phyloP scores from a whole-genome alignment of 2,888 invertebrate genomes.

The Idaea biselata region DNA sequence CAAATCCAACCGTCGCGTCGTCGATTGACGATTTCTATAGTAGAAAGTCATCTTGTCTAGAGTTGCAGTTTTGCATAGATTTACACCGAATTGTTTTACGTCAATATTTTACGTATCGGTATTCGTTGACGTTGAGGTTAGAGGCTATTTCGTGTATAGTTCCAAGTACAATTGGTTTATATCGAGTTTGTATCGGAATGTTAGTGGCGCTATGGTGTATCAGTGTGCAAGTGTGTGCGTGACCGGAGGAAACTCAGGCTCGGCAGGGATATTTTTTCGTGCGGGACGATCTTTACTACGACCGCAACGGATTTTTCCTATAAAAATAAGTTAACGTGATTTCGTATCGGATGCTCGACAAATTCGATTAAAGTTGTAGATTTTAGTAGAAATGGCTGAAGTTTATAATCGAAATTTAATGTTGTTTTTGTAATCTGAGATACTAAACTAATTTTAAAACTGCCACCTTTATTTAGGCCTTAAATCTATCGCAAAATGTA shows the following conservation, averaged over 20 bases:
- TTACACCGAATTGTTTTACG: conserved; percentile 18
- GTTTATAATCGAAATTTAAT: no score
- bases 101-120: conserved; percentile 10
- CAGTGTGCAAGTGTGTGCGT: conserved; percentile 48
- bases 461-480: no score
- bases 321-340: conserved; percentile 54
- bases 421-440: no score
- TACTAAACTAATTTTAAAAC: no score
- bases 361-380: no score
- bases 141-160: conserved; percentile 45
- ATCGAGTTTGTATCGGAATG: conserved; percentile 43
- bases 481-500: no score
- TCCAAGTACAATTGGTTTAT: conserved; percentile 41
- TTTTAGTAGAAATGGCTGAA: no score
- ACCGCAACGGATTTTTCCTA: conserved; percentile 44
- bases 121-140: conserved; percentile 32
- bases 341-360: no score
- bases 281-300: conserved; percentile 33
- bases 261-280: conserved; percentile 63
- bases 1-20: no score
- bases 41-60: neutral
- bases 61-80: conserved; percentile 32
- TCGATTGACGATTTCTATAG: no score
- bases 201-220: conserved; percentile 44
- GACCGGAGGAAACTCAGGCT: conserved; percentile 71